Evolutionary conservation across 2,888 invertebrate genomes (phyloP).

Genomic region (Sminthurides aquaticus): DNA sequence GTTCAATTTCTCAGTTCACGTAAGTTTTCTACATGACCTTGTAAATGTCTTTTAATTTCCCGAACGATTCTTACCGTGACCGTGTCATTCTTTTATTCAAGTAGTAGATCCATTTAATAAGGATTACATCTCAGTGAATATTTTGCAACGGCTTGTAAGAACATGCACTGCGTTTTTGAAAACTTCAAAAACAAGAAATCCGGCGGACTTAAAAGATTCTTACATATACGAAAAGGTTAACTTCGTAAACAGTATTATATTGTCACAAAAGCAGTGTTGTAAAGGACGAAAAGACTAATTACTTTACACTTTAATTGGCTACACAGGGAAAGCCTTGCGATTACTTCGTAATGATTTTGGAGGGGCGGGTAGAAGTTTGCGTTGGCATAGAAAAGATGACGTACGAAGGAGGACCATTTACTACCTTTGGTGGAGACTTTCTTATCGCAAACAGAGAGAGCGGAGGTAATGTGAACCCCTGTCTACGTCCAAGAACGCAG

Average conservation of each 20-base stretch:
- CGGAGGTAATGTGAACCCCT: constrained; percentile 1
- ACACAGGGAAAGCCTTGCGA: constrained; percentile 61
- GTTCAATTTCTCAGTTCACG: constrained; percentile 24
- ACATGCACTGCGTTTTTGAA: constrained; percentile 16
- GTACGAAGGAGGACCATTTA: constrained; percentile 95
- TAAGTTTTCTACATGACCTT: constrained; percentile 11
- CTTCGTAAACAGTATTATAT: too few species aligned
- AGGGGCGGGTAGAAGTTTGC: constrained; percentile 89
- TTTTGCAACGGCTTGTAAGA: constrained; percentile 20
- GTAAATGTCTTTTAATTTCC: too few species aligned
- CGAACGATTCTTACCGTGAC: not conserved
- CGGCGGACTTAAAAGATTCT: constrained; percentile 8
- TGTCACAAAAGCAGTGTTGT: too few species aligned
- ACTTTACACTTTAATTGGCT: too few species aligned
- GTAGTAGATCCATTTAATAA: constrained; percentile 24
- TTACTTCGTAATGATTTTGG: constrained; percentile 88
- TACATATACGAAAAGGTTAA: constrained; percentile 22
- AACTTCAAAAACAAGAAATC: constrained; percentile 18
- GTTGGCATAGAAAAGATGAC: constrained; percentile 85
- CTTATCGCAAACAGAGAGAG: constrained; percentile 19
- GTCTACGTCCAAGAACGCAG: not conserved
- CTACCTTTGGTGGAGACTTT: constrained; percentile 78
- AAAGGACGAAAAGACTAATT: too few species aligned
- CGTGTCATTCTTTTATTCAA: too few species aligned
- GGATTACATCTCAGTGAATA: constrained; percentile 17